Base-by-base conservation (phyloP, 2,888 invertebrate species). In the Tupiocoris notatus region DNA sequence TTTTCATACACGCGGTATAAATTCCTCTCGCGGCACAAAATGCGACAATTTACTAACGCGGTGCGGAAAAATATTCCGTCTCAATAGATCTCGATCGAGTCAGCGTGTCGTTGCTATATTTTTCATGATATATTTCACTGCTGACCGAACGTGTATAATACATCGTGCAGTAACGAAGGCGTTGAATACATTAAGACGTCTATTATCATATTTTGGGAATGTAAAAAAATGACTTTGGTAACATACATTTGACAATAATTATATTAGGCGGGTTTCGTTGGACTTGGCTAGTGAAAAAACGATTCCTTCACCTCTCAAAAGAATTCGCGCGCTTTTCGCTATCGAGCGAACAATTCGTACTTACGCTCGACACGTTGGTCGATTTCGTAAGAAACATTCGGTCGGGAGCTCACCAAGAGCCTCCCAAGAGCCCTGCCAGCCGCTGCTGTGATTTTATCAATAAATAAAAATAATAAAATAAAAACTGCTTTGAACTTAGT, bases 361-460 rank as follows among this genome's bases (percentile, higher is more conserved):
- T 39, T 6, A 2, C 21, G 1, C 22, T n/a, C 9, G 21, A 22
- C 9, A 23, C n/a, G n/a, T n/a, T n/a, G n/a, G n/a, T n/a, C n/a
- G n/a, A 39, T 39, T 12, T 12, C 39, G 3, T 39, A 21, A 3
- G 16, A 7, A 56, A 57, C 3, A 58, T 20, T 58, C 18, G 16
- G 57, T n/a, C 22, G 58, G 16, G 6, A 70, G 20, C n/a, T 17
- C 22, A 17, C 9, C 2, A n/a, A n/a, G 58, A 62, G 63, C 62
- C 21, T 63, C 62, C 54, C 63, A 17, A 73, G 73, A 73, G 73
- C 73, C 73, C 73, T 73, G 73, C 73, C 73, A 63, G 62, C 73
- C 73, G 62, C 17, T 59, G 23, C 23, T 73, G 59, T 6, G 12
- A 39, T 70, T 24, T 7, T 17, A 59, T 18, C 18, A 24, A 6